Conservation (phyloP, 1,140 invertebrate genomes). For the Zophobas atratus region DNA sequence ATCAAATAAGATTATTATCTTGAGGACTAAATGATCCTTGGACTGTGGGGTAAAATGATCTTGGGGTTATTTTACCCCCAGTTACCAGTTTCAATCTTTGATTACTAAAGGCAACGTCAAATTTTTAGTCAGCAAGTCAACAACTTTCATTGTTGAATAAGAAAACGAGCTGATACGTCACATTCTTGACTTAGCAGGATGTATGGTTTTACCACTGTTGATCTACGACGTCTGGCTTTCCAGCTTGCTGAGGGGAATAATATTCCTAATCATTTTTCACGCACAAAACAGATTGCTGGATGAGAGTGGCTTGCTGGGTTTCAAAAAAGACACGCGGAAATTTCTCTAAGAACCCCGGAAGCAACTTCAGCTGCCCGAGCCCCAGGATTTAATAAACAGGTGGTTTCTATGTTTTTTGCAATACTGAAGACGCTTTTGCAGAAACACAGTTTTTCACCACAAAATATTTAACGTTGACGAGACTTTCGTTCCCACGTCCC, state of each 20-base stretch:
- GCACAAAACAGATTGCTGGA: slow-evolving; percentile 57
- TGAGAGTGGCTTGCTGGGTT: slow-evolving; percentile 62
- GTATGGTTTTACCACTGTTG: not conserved
- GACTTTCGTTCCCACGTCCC: no score
- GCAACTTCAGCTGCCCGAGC: slow-evolving; percentile 63
- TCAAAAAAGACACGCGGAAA: no score
- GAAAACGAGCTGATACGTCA: not conserved
- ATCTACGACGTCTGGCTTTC: not conserved
- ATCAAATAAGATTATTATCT: no score
- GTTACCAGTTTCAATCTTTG: no score
- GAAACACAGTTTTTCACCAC: no score
- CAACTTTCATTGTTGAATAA: not conserved
- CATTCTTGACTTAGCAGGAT: not conserved
- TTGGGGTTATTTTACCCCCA: no score
- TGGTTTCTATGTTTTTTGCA: slow-evolving; percentile 61
- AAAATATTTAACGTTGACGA: no score
- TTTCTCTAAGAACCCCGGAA: slow-evolving; percentile 63
- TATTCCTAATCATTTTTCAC: not conserved
- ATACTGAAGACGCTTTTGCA: no score
- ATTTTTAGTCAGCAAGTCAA: not conserved
- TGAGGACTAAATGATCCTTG: no score
- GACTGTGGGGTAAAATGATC: no score
- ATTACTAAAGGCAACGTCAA: not conserved
- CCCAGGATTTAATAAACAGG: slow-evolving; percentile 62
- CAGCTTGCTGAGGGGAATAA: slow-evolving; percentile 6